A percentile compares a stretch with the other conserved stretches of the same genome.
Conservation (phyloP, 2,113 vertebrate genomes). For the Aix galericulata region DNA sequence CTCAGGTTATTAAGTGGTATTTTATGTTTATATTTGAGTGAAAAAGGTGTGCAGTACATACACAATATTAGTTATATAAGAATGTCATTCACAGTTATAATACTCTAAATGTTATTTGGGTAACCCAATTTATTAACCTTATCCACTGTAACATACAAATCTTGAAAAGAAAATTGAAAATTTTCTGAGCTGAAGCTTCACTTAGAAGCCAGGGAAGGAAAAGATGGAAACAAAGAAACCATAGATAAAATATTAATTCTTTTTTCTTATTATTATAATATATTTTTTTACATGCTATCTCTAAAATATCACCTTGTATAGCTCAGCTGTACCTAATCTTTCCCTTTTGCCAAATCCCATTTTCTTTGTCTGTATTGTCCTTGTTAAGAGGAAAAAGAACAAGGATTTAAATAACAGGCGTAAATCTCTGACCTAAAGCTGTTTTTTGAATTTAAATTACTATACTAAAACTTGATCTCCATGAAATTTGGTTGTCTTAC, state of each 20-base stretch:
- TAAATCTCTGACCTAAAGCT: background rate
- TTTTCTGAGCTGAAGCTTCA: background rate
- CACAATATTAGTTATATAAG: background rate
- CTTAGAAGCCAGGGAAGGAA: background rate
- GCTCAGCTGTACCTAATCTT: background rate
- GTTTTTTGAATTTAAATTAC: background rate
- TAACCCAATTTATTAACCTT: background rate
- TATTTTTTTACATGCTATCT: background rate
- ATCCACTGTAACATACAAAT: background rate
- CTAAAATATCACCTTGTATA: background rate
- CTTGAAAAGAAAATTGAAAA: background rate
- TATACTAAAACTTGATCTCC: background rate
- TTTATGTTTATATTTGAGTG: background rate
- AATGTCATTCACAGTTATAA: background rate
- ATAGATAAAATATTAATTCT: background rate
- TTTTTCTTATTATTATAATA: background rate
- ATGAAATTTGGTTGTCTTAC: background rate
- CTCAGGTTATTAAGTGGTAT: background rate
- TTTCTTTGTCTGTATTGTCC: background rate
- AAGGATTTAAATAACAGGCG: background rate
- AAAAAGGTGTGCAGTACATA: background rate
- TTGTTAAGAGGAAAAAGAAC: background rate
- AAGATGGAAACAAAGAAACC: background rate
- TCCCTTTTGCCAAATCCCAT: background rate
- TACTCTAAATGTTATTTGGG: background rate